Percentiles rank a stretch among this genome's conserved stretches.
These are phyloP conservation scores for Folsomia candida DNA, from an alignment of 2,888 invertebrate species.

Conservation along the genomic window DNA sequence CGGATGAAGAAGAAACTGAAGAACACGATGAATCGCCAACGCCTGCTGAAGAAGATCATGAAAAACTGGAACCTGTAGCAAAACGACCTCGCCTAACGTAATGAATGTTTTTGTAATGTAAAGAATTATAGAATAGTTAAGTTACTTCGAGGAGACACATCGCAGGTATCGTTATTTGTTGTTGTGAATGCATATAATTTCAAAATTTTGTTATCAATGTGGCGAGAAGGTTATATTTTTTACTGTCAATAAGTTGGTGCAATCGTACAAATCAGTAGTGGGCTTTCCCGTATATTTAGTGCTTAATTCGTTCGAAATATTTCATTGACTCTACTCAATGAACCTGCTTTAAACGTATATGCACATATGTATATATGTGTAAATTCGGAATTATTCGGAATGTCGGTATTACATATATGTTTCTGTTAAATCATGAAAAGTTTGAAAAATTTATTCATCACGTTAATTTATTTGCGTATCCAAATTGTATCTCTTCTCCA, in stretches of 20 bases:
- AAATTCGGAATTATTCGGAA: too few species aligned
- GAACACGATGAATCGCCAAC: constrained; percentile 29
- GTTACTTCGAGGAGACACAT: neutral
- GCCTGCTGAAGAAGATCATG: constrained; percentile 31
- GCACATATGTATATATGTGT: too few species aligned
- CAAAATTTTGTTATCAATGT: neutral
- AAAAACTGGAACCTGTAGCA: constrained; percentile 60
- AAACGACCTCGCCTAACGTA: constrained; percentile 77
- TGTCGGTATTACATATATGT: too few species aligned
- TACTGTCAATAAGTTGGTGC: neutral
- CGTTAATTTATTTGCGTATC: too few species aligned
- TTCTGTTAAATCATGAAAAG: too few species aligned
- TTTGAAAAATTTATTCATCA: too few species aligned
- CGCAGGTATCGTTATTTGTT: neutral
- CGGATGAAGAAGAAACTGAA: constrained; percentile 67
- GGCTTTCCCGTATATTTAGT: too few species aligned
- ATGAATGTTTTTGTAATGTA: constrained; percentile 3
- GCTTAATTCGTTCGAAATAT: too few species aligned
- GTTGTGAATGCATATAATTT: neutral
- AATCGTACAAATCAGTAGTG: neutral
- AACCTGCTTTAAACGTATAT: too few species aligned
- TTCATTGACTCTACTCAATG: too few species aligned
- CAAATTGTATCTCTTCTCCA: too few species aligned
- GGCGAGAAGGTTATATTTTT: neutral
- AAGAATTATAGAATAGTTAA: neutral